A percentile compares a stretch with the other conserved stretches of the same genome.
These are phyloP conservation scores for Ptyas mucosa DNA, from an alignment of 2,113 vertebrate species.

Conservation along the genomic window DNA sequence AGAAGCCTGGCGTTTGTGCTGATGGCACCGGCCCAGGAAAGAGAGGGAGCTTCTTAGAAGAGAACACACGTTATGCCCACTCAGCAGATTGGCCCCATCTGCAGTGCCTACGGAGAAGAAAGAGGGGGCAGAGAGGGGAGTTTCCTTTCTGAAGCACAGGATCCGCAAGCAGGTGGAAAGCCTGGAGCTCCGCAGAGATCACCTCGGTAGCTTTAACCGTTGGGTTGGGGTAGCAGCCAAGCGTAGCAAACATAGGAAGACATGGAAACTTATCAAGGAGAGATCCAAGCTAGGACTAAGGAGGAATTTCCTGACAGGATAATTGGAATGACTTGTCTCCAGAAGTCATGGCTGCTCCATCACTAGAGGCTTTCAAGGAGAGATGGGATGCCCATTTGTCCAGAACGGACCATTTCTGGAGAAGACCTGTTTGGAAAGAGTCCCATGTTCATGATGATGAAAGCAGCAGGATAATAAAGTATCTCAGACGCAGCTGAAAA, in stretches of 20 bases:
- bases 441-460: background rate
- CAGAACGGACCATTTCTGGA: background rate
- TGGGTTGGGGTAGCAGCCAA: slow-evolving; percentile 1
- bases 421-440: background rate
- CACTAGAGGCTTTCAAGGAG: background rate
- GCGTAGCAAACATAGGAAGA: background rate
- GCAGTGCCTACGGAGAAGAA: background rate
- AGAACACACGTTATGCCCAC: background rate
- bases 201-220: background rate
- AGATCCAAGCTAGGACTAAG: background rate
- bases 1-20: background rate
- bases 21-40: slow-evolving; percentile 4
- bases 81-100: background rate
- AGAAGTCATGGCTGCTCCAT: background rate
- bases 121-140: background rate
- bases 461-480: background rate
- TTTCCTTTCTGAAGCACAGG: background rate
- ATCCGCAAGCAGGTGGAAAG: background rate
- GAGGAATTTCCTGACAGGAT: background rate
- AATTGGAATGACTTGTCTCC: background rate
- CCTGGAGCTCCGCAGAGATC: slow-evolving; percentile 2
- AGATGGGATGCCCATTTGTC: background rate
- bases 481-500: background rate
- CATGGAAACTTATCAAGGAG: background rate
- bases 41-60: background rate